A percentile compares a stretch with the other conserved stretches of the same genome.
These are phyloP conservation scores for Sarotherodon lohbergeri DNA, from an alignment of 2,113 vertebrate species.

Conservation along the genomic window DNA sequence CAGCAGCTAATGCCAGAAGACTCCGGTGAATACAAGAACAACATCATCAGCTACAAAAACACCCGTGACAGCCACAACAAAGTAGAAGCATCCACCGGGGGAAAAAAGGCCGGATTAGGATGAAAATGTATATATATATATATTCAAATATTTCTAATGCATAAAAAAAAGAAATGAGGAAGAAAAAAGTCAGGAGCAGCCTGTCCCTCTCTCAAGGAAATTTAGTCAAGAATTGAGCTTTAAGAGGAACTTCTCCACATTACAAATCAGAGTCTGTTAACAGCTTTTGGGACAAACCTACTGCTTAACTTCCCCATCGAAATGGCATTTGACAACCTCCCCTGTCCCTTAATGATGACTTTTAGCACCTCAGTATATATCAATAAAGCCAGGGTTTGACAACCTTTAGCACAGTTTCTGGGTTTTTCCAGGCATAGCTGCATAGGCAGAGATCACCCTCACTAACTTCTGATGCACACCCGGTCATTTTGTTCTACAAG, in stretches of 20 bases:
- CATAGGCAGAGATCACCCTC: not conserved
- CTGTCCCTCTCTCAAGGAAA: constrained; percentile 10
- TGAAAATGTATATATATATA: not conserved
- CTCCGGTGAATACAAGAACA: constrained; percentile 30
- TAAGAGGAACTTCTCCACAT: not conserved
- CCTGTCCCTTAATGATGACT: not conserved
- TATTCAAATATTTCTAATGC: not conserved
- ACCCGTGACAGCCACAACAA: not conserved
- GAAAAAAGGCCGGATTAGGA: not conserved
- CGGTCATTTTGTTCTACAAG: not conserved
- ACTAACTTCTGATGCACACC: not conserved
- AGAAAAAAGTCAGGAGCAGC: constrained; percentile 50
- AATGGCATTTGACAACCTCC: not conserved
- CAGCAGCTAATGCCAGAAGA: constrained; percentile 47
- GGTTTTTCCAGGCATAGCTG: not conserved
- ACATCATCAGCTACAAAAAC: constrained; percentile 11
- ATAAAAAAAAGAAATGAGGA: not conserved
- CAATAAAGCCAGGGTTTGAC: not conserved
- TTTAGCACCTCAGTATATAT: not conserved
- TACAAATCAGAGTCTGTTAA: not conserved
- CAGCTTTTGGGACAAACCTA: not conserved
- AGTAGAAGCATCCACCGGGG: not conserved
- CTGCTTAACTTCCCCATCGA: not conserved
- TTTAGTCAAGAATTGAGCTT: not conserved
- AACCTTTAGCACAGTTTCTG: not conserved